phyloP scores from a whole-genome alignment of 2,113 vertebrate species.

The Callopanchax toddi region DNA sequence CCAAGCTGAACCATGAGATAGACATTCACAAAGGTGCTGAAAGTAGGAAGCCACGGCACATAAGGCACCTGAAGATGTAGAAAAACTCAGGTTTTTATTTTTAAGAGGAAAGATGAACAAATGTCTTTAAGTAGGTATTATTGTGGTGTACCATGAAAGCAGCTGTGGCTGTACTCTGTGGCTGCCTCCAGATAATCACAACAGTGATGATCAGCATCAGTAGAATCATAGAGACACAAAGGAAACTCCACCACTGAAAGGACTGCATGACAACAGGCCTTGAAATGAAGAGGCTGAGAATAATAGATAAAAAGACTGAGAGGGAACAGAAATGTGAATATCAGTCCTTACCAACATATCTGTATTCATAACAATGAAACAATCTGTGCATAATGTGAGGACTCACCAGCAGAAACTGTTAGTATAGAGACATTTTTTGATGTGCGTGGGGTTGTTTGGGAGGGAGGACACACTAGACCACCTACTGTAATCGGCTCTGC shows the following conservation, averaged over 20 bases:
- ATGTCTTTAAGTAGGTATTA: neutral
- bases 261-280: conserved; percentile 48
- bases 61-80: conserved; percentile 81
- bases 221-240: conserved; percentile 58
- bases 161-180: conserved; percentile 78
- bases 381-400: neutral
- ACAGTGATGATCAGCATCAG: conserved; percentile 67
- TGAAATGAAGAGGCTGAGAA: conserved; percentile 67
- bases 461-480: conserved; percentile 65
- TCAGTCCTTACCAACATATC: neutral
- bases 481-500: conserved; percentile 49
- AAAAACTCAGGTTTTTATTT: too few species aligned
- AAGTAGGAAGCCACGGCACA: conserved; percentile 81
- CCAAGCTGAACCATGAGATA: conserved; percentile 83
- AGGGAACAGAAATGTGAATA: neutral
- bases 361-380: too few species aligned
- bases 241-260: conserved; percentile 75
- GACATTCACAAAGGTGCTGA: conserved; percentile 82
- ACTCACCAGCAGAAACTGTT: conserved; percentile 54
- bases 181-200: conserved; percentile 84
- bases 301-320: conserved; percentile 64
- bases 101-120: neutral
- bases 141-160: conserved; percentile 81
- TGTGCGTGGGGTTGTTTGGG: conserved; percentile 60
- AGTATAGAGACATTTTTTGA: conserved; percentile 73